Evolutionary conservation across 2,797 vertebrate genomes (phyloP), one percentile per base, ranked within the genome.

Genomic region (Peromyscus melanophrys): DNA sequence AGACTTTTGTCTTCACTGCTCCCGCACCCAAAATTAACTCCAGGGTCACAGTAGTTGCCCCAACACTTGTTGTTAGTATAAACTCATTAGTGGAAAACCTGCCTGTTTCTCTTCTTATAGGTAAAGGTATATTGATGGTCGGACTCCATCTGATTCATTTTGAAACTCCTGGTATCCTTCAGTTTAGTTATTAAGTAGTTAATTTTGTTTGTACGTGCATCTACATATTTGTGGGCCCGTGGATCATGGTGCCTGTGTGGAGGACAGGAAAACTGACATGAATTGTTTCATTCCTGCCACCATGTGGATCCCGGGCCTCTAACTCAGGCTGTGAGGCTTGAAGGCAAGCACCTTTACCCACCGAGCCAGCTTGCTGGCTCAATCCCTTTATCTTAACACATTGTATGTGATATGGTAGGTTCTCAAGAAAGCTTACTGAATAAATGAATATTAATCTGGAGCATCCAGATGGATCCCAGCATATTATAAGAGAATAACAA

Each of bases 1-100:
- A 92, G 81, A 59, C 86, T 95, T 96, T 95, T 57, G 77, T 92
- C 23, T 95, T 90, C 63, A n/a, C 61, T 83, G 46, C 6, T 31
- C 25, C 1, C 25, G 7, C 4, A 46, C 46, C 37, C 77, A 82
- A 85, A 17, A 31, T 43, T 59, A 91, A 63, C 4, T 75, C 16
- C 10, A 49, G 81, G 65, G 61, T 76, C 25, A 40, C 4, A 78
- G 75, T 52, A 89, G n/a, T 12, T 91, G 52, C 69, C 95, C 4
- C 40, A 85, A 27, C 71, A 81, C 34, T 86, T 97, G 63, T 89
- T 84, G 65, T 40, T 88, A 40, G 25, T 77, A 52, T 11, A 40
- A 95, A 76, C 4, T 59, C 40, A 37, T 46, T 63, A 88, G 16
- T 65, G 65, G 83, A 87, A 4, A 52, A 77, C 29, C 10, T 84